phyloP scores from a whole-genome alignment of 2,113 vertebrate genomes.

The Canis aureus region DNA sequence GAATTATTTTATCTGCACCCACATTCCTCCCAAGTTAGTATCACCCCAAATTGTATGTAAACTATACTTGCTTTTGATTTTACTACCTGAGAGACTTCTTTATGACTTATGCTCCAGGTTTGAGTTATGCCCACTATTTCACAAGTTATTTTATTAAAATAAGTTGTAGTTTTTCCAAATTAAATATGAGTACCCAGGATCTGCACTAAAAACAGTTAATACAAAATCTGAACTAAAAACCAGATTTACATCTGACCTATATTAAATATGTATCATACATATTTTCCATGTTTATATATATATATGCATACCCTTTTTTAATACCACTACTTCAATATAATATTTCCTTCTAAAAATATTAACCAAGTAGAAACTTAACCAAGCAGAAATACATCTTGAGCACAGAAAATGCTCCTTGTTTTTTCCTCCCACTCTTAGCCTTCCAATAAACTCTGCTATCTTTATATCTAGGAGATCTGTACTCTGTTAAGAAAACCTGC shows the following conservation, averaged over 20 bases:
- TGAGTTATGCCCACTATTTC: not conserved
- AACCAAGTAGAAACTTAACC: not conserved
- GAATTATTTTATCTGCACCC: not conserved
- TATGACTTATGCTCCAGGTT: not conserved
- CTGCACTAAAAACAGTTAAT: not conserved
- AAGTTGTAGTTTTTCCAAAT: not conserved
- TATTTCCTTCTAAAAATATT: constrained; percentile 11
- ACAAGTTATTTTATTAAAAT: not conserved
- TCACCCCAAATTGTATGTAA: not conserved
- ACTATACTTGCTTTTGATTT: not conserved
- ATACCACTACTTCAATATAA: not conserved
- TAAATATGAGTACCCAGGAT: not conserved
- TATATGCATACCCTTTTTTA: not conserved
- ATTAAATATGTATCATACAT: not conserved
- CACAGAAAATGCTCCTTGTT: not conserved
- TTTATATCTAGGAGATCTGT: not conserved
- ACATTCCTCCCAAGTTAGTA: constrained; percentile 53
- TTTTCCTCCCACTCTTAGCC: not conserved
- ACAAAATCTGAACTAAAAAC: constrained; percentile 2
- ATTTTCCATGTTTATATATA: not conserved
- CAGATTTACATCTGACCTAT: not conserved
- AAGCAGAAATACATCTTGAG: not conserved
- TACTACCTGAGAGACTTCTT: not conserved
- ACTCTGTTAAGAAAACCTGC: not conserved
- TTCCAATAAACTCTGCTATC: not conserved